These are phyloP conservation scores for Troides oblongomaculatus DNA, from an alignment of 2,888 invertebrate species.

Conservation along the genomic window DNA sequence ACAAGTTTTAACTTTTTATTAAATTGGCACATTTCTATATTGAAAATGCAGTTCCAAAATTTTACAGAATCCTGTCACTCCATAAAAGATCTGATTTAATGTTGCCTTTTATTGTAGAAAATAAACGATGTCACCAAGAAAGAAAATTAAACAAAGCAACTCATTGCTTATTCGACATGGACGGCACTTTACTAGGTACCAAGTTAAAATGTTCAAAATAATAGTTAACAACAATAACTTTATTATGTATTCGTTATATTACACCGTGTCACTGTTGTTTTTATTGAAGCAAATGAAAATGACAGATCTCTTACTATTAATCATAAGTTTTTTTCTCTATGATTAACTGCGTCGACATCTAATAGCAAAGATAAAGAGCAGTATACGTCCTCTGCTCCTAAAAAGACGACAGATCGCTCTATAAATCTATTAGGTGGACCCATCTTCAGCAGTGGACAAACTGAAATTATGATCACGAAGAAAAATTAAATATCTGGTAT, in stretches of 20 bases:
- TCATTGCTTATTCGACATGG: constrained; percentile 63
- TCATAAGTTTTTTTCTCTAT: neutral
- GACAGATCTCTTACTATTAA: neutral
- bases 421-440: too few species aligned
- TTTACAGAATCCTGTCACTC: constrained; percentile 11
- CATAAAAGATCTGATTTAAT: constrained; percentile 19
- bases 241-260: neutral
- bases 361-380: too few species aligned
- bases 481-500: too few species aligned
- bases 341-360: too few species aligned
- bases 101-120: constrained; percentile 6
- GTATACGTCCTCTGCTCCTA: too few species aligned
- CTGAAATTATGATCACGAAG: too few species aligned
- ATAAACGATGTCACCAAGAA: constrained; percentile 7
- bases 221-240: neutral
- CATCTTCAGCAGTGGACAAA: too few species aligned
- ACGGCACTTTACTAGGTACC: constrained; percentile 62
- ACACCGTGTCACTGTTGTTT: neutral
- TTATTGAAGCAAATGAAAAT: neutral
- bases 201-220: neutral
- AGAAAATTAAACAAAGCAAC: constrained; percentile 46
- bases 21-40: neutral
- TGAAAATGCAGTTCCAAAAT: constrained; percentile 8
- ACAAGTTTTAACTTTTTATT: neutral
- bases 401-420: too few species aligned